Evolutionary conservation across 2,797 vertebrate species (phyloP).

Genomic region (Sebastolobus altivelis): DNA sequence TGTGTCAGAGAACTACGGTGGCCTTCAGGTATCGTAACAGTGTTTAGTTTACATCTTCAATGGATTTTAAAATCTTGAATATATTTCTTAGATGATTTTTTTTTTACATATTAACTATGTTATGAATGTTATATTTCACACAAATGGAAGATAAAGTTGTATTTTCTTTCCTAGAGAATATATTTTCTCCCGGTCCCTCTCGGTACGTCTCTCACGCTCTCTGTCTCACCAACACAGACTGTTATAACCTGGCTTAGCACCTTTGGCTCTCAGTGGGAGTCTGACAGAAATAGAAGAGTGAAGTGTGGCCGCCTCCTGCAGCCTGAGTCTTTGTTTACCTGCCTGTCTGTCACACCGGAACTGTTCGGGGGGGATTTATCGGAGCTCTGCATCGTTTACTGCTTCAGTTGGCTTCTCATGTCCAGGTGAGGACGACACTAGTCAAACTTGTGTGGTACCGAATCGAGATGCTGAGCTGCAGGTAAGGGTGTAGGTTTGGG

Average conservation of each 20-base stretch:
- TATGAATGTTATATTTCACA: neutral
- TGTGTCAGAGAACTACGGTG: no score
- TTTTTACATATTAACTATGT: neutral
- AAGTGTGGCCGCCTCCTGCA: slow-evolving; percentile 12
- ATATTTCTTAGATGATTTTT: neutral
- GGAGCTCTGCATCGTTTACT: neutral
- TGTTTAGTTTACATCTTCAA: neutral
- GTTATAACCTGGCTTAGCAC: slow-evolving; percentile 35
- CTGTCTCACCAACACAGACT: neutral
- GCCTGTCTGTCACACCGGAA: slow-evolving; percentile 5
- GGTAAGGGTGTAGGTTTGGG: no score
- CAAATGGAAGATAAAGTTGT: neutral
- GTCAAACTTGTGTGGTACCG: neutral
- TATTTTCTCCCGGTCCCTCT: neutral
- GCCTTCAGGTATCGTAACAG: no score
- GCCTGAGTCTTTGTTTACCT: slow-evolving; percentile 27
- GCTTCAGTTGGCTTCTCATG: neutral
- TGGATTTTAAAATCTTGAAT: neutral
- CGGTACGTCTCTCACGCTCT: neutral
- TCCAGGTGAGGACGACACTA: slow-evolving; percentile 3
- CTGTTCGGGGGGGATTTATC: neutral
- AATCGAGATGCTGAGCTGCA: neutral
- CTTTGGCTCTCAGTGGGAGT: slow-evolving; percentile 29
- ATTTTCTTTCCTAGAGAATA: neutral
- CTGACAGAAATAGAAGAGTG: slow-evolving; percentile 54